A percentile compares a stretch with the other conserved stretches of the same genome.
Evolutionary conservation across 2,888 invertebrate genomes (phyloP).

Genomic region (Mimas tiliae): DNA sequence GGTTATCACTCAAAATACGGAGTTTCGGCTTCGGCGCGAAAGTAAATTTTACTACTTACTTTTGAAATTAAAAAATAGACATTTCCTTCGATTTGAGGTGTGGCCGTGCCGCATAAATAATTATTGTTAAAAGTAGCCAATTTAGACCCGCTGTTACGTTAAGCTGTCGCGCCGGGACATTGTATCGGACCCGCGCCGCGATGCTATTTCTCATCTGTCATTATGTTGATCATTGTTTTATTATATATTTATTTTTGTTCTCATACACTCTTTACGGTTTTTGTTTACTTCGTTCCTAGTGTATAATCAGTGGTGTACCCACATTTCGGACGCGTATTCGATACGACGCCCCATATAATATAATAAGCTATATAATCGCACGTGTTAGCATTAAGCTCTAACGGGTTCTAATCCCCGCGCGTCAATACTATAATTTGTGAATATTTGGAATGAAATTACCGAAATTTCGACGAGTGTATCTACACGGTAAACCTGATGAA

Average conservation of each 20-base stretch:
- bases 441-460: conserved; percentile 7
- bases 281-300: conserved; percentile 7
- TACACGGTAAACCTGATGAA: not conserved
- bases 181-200: conserved; percentile 5
- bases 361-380: not conserved
- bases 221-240: not conserved
- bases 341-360: not conserved
- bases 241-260: conserved; percentile 8
- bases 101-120: not conserved
- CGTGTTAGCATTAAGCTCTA: no score
- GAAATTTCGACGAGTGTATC: not conserved
- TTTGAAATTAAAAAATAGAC: no score
- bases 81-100: no score
- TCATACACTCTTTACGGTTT: conserved; percentile 8
- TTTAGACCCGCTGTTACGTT: not conserved
- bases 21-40: no score
- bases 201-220: not conserved
- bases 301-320: not conserved
- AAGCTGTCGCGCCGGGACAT: not conserved
- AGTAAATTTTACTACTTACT: no score
- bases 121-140: not conserved
- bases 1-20: no score
- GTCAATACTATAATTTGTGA: conserved; percentile 23
- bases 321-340: not conserved
- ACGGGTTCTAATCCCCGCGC: conserved; percentile 4